Base-by-base conservation (phyloP, 2,113 vertebrate species). In the Porphyrio hochstetteri region DNA sequence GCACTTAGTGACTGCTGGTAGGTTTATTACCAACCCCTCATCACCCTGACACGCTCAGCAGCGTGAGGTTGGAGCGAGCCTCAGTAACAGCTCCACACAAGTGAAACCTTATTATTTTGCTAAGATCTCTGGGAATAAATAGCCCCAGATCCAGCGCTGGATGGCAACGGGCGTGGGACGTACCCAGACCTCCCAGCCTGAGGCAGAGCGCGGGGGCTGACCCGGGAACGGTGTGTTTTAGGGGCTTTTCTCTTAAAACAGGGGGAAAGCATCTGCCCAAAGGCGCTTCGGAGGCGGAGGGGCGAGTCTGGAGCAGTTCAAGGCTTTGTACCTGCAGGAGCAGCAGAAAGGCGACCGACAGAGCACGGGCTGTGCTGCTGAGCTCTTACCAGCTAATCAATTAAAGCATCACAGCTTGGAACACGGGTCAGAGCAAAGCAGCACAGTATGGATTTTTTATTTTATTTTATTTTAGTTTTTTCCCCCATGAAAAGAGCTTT, bases 331-430 rank as follows among this genome's bases (percentile, higher is more conserved):
- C 92, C 92, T 65, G 72, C 23, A 1, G 84, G 92, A 93, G 40
- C 91, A 82, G 90, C 28, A 10, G 86, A 92, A 95, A 87, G 0
- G 20, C 48, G 78, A 55, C 81, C 82, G 60, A 33, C 86, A 85
- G 94, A 84, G 82, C 74, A 12, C 19, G 2, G 82, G 84, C 75
- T 93, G 85, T 40, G 84, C 95, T 95, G 92, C 94, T 91, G 84
- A 92, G 94, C 90, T 81, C 92, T 88, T 94, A 95, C 87, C 82
- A 85, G 65, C 61, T 60, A 79, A 96, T 95, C 95, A 92, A 92
- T 95, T 88, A 96, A 95, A 93, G 65, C 82, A 82, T 86, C 96
- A 84, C 84, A 92, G 84, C 92, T 63, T 81, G 89, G 79, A 71
- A 90, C 93, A 90, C 0, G 0, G 86, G 92, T 68, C 94, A 76